Conservation (phyloP, 2,113 vertebrate species). For the Trichomycterus rosablanca region DNA sequence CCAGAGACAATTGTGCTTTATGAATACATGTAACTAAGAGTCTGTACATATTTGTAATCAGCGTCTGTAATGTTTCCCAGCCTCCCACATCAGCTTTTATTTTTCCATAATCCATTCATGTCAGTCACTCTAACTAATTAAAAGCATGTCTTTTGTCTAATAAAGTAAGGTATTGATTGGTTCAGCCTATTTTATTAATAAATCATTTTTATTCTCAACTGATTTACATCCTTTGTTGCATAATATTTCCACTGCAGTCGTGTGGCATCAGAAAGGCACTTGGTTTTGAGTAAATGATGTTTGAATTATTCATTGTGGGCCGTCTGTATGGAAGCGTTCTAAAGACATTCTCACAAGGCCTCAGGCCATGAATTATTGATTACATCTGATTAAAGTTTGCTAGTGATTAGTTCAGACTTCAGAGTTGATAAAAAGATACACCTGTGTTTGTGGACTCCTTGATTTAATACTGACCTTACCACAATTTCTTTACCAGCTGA, state of each 20-base stretch:
- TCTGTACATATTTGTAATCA: background rate
- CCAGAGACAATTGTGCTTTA: slow-evolving; percentile 6
- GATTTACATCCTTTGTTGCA: slow-evolving; percentile 69
- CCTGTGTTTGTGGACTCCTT: slow-evolving; percentile 66
- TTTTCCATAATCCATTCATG: background rate
- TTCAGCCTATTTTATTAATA: slow-evolving; percentile 4
- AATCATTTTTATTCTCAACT: slow-evolving; percentile 46
- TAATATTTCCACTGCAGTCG: slow-evolving; percentile 72
- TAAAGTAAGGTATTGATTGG: background rate
- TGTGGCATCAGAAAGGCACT: slow-evolving; percentile 70
- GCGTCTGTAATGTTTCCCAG: too few relatives aligned
- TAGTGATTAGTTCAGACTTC: slow-evolving; percentile 70
- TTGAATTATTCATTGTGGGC: slow-evolving; percentile 72
- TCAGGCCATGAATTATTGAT: slow-evolving; percentile 78
- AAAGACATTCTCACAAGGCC: slow-evolving; percentile 66
- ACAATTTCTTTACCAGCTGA: too few relatives aligned
- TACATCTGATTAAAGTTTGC: slow-evolving; percentile 77
- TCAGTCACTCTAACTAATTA: background rate
- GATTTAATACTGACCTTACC: slow-evolving; percentile 35
- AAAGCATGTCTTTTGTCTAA: slow-evolving; percentile 8
- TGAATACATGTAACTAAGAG: background rate
- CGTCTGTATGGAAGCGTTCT: slow-evolving; percentile 66
- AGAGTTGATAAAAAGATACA: slow-evolving; percentile 66
- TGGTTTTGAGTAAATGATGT: slow-evolving; percentile 71
- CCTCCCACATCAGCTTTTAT: background rate